phyloP scores from a whole-genome alignment of 1,140 invertebrate genomes.

The Drosophila leontia region DNA sequence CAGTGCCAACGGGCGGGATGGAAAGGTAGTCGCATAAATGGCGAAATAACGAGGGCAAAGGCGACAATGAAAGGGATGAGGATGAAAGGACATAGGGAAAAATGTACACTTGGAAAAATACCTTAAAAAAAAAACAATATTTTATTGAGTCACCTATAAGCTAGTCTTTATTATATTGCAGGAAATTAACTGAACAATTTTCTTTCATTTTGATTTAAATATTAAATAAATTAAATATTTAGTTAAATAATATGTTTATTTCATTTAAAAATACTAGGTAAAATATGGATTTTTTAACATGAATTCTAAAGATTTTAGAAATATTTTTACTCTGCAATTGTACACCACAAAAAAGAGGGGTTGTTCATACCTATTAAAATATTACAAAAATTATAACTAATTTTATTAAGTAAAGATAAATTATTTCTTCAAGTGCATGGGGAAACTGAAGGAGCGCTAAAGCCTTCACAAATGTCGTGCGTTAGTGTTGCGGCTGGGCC shows the following conservation, averaged over 20 bases:
- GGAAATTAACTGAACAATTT: background rate
- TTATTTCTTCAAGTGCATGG: background rate
- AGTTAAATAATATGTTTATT: no score
- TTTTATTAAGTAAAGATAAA: no score
- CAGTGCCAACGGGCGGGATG: background rate
- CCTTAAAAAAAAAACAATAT: background rate
- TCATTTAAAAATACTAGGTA: no score
- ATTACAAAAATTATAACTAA: no score
- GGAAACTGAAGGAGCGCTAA: conserved; percentile 14
- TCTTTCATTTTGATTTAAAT: no score
- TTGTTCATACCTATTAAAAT: no score
- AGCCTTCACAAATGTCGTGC: conserved; percentile 46
- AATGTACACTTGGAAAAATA: background rate
- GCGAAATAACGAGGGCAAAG: conserved; percentile 50
- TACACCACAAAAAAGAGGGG: no score
- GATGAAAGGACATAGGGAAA: conserved; percentile 1
- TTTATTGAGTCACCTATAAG: background rate
- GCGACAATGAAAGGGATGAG: conserved; percentile 15
- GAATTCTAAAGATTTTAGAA: no score
- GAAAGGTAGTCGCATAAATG: conserved; percentile 47
- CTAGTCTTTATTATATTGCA: background rate
- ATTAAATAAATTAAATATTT: no score
- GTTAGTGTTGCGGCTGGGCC: conserved; percentile 38
- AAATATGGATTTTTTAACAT: no score
- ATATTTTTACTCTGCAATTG: no score